These are phyloP conservation scores for Schizaphis graminum DNA, from an alignment of 2,888 invertebrate genomes.

Conservation along the genomic window DNA sequence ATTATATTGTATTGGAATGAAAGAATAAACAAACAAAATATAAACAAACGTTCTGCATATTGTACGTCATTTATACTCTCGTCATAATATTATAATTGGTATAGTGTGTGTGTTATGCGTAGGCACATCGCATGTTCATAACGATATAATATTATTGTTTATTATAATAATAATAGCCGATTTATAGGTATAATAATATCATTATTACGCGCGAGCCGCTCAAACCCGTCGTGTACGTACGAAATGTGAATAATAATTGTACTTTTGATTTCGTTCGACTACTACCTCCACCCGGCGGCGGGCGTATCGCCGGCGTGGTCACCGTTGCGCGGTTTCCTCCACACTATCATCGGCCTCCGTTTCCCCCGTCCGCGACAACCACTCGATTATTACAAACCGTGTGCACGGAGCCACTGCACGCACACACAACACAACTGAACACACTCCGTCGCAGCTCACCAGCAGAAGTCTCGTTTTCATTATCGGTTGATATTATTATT, in stretches of 20 bases:
- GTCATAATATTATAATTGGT: too few species aligned
- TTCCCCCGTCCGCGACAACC: neutral
- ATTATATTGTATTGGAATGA: neutral
- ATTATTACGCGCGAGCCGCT: too few species aligned
- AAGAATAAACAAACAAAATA: neutral
- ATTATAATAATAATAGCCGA: too few species aligned
- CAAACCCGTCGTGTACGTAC: too few species aligned
- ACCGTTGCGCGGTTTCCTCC: neutral
- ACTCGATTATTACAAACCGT: neutral
- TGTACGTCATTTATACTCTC: too few species aligned
- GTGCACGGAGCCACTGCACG: neutral
- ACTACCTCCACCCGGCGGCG: neutral
- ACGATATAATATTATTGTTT: too few species aligned
- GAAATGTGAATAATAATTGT: too few species aligned
- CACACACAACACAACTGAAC: neutral
- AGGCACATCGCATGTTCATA: too few species aligned
- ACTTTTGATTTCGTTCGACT: too few species aligned
- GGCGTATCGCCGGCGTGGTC: neutral
- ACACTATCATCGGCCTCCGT: neutral
- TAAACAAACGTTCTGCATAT: neutral
- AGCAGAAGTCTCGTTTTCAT: neutral
- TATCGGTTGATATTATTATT: conserved; percentile 36
- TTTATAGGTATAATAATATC: too few species aligned
- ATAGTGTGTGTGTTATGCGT: too few species aligned
- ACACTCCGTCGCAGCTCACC: neutral